Evolutionary conservation across 2,888 invertebrate species (phyloP), one percentile per base, ranked within the genome.

Genomic region (Pyrocoelia pectoralis): DNA sequence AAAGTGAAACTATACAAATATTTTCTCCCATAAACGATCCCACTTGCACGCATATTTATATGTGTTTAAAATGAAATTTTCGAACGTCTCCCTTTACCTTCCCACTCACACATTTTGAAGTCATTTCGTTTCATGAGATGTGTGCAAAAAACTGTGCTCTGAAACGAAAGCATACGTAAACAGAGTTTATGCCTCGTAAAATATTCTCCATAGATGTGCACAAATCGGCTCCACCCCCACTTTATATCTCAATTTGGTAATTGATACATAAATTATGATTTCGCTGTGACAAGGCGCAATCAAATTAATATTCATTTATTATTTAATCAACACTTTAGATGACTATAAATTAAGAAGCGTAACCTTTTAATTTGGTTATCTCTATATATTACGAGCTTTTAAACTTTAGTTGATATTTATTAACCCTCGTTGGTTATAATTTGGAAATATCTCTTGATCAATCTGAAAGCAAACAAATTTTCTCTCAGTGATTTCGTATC

Each of bases 141-240:
- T 68, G 62, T 68, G 68, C 62, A 63, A 66, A 68, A 61, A 62
- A 65, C 70, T 54, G 51, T 57, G 66, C 69, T 56, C 68, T 64
- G 49, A 63, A 70, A 61, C 65, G 67, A 58, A 64, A 58, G 61
- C 69, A 65, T 70, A 72, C 68, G 73, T 73, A 74, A 73, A 74
- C 72, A 73, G 69, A 71, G 69, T 75, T 75, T 75, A 75, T 74
- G 73, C 72, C 71, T 67, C 73, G 74, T 75, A 75, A 75, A 75
- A 73, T 70, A 70, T 68, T 71, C 65, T 70, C 71, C 68, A 70
- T 66, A 72, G 56, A 56, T 51, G 48, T 52, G 49, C 56, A 62
- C 60, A 57, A 65, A 65, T 65, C 59, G 65, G 56, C 57, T 41
- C 18, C 33, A n/a, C 2, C 33, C 33, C 33, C 33, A n/a, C 8